Conservation (phyloP, 1,140 invertebrate species). For the Bicyclus anynana region DNA sequence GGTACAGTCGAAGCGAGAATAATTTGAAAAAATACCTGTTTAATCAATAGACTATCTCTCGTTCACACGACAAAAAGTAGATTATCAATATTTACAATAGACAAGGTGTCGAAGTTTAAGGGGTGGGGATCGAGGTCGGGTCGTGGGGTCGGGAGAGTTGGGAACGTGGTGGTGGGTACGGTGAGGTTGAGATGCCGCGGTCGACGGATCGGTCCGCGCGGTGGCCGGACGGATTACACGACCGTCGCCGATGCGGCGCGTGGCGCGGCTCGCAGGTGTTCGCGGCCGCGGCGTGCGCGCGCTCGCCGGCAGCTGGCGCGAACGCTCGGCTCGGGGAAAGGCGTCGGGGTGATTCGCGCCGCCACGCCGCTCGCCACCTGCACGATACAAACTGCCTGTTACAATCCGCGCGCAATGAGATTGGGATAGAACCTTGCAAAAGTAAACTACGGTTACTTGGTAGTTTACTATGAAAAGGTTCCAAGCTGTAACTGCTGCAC, state of each 20-base stretch:
- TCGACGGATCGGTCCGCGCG: conserved; percentile 53
- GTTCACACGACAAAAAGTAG: conserved; percentile 75
- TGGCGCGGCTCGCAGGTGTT: conserved; percentile 39
- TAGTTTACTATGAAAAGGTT: too few species aligned
- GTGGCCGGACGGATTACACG: conserved; percentile 52
- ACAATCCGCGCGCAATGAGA: too few species aligned
- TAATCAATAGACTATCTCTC: conserved; percentile 72
- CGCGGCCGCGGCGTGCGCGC: conserved; percentile 26
- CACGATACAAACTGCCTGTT: too few species aligned
- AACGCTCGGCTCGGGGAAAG: conserved; percentile 21
- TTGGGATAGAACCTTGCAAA: too few species aligned
- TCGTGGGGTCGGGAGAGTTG: conserved; percentile 26
- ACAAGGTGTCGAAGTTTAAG: conserved; percentile 33
- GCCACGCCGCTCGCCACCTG: conserved; percentile 75
- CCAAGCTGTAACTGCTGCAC: too few species aligned
- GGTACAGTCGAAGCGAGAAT: conserved; percentile 76
- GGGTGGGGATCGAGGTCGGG: conserved; percentile 27
- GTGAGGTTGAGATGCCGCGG: conserved; percentile 53
- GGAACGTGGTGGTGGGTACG: conserved; percentile 31
- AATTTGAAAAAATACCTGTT: conserved; percentile 76
- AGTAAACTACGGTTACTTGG: too few species aligned
- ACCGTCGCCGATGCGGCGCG: conserved; percentile 46
- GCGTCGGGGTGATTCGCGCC: conserved; percentile 45
- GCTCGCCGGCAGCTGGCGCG: conserved; percentile 21
- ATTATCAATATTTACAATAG: conserved; percentile 75